Evolutionary conservation across 2,888 invertebrate species (phyloP).

Genomic region (Rhingia campestris): DNA sequence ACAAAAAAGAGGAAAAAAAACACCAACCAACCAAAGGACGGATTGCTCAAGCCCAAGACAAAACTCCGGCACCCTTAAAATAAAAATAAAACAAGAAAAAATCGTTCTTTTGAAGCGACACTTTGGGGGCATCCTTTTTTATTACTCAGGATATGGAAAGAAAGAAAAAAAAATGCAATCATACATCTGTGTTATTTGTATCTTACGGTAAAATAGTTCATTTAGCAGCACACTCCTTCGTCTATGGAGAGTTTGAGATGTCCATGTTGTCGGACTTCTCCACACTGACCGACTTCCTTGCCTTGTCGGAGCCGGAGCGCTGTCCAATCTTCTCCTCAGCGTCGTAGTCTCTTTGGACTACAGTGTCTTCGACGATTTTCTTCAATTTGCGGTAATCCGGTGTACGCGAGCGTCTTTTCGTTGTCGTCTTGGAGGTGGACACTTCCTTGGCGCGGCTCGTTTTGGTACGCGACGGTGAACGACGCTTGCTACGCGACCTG

Average conservation of each 20-base stretch:
- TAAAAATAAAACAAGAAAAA: constrained; percentile 10
- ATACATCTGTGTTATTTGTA: constrained; percentile 34
- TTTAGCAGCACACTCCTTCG: neutral
- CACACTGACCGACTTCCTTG: constrained; percentile 83
- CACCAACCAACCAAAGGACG: neutral
- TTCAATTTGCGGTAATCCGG: constrained; percentile 81
- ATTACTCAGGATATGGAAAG: neutral
- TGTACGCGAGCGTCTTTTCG: constrained; percentile 80
- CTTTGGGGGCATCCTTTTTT: neutral
- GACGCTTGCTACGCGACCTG: constrained; percentile 79
- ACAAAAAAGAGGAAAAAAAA: neutral
- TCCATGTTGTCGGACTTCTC: constrained; percentile 89
- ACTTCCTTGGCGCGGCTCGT: constrained; percentile 82
- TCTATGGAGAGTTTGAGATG: constrained; percentile 90
- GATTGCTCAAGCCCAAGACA: neutral
- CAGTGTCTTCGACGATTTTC: constrained; percentile 79
- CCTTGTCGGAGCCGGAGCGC: constrained; percentile 83
- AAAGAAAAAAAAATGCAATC: constrained; percentile 26
- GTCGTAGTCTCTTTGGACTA: constrained; percentile 80
- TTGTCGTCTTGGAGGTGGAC: constrained; percentile 78
- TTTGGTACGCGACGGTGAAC: constrained; percentile 86
- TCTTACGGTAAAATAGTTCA: constrained; percentile 46
- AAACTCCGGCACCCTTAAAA: neutral
- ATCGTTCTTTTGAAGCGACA: constrained; percentile 7
- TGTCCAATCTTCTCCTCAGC: constrained; percentile 79